These are phyloP conservation scores for Leptopilina syphax DNA, from an alignment of 2,888 invertebrate species.

Conservation along the genomic window DNA sequence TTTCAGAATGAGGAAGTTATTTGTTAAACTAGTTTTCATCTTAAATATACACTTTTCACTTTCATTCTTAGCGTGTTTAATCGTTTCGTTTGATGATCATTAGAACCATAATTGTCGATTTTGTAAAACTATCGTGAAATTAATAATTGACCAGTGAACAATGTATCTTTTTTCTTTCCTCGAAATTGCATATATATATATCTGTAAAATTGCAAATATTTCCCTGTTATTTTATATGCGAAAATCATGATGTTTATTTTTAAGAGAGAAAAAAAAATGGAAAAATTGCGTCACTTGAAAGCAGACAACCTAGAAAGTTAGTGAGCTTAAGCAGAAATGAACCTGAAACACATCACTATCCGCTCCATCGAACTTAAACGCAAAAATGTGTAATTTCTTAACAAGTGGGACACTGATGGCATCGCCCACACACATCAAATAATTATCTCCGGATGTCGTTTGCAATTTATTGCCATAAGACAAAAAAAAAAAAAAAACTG, in stretches of 20 bases:
- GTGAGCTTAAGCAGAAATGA: constrained; percentile 25
- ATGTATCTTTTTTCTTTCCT: no score
- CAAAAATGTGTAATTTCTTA: constrained; percentile 58
- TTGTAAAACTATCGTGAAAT: no score
- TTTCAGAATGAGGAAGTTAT: constrained; percentile 22
- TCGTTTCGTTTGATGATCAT: background rate
- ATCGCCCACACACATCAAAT: constrained; percentile 34
- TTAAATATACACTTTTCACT: background rate
- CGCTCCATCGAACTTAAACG: constrained; percentile 63
- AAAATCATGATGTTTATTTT: background rate
- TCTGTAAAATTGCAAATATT: no score
- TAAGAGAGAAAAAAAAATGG: constrained; percentile 16
- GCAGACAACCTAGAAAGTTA: constrained; percentile 4
- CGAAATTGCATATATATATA: no score
- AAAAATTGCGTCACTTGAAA: background rate
- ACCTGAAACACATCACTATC: constrained; percentile 54
- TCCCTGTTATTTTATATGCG: no score
- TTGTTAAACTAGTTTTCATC: background rate
- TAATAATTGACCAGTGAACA: no score
- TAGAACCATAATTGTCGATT: background rate
- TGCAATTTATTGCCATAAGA: constrained; percentile 28
- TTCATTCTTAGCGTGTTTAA: background rate
- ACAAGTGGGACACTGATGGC: constrained; percentile 42
- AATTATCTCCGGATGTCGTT: constrained; percentile 12
- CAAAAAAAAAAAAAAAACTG: background rate